A percentile compares a stretch with the other conserved stretches of the same genome.
Conservation (phyloP, 1,140 invertebrate genomes). For the Galleria mellonella region DNA sequence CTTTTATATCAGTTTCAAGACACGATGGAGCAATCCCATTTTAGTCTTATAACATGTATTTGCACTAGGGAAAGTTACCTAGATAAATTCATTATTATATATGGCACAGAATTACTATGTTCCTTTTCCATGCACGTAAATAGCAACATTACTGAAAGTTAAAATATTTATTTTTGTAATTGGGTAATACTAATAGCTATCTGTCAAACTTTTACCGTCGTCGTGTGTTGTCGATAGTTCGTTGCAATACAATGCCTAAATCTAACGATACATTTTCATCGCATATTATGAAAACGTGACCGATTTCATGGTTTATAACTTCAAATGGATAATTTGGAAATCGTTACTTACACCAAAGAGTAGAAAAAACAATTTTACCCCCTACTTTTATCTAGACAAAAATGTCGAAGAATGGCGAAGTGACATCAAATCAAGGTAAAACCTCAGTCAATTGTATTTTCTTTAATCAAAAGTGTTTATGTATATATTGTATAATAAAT, state of each 20-base stretch:
- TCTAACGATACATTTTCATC: conserved; percentile 28
- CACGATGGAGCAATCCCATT: too few relatives aligned
- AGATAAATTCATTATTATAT: too few relatives aligned
- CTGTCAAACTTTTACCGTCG: neutral
- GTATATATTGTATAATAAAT: conserved; percentile 9
- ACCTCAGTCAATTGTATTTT: neutral
- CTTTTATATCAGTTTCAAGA: too few relatives aligned
- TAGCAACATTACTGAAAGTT: too few relatives aligned
- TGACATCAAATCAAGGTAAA: conserved; percentile 70
- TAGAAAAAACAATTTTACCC: conserved; percentile 24
- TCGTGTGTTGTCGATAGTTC: conserved; percentile 17
- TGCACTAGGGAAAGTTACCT: too few relatives aligned
- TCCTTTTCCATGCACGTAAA: too few relatives aligned
- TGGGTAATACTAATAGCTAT: too few relatives aligned
- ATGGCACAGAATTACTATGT: too few relatives aligned
- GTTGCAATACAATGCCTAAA: conserved; percentile 31
- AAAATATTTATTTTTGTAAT: too few relatives aligned
- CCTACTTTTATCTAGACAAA: conserved; percentile 25
- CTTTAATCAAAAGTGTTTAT: conserved; percentile 4
- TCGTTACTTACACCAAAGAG: conserved; percentile 27
- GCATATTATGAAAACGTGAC: conserved; percentile 34
- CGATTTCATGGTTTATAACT: conserved; percentile 19
- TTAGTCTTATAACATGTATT: too few relatives aligned
- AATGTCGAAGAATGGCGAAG: conserved; percentile 72
- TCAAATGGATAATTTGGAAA: conserved; percentile 40